phyloP scores from a whole-genome alignment of 2,113 vertebrate species.

The Prietella phreatophila region DNA sequence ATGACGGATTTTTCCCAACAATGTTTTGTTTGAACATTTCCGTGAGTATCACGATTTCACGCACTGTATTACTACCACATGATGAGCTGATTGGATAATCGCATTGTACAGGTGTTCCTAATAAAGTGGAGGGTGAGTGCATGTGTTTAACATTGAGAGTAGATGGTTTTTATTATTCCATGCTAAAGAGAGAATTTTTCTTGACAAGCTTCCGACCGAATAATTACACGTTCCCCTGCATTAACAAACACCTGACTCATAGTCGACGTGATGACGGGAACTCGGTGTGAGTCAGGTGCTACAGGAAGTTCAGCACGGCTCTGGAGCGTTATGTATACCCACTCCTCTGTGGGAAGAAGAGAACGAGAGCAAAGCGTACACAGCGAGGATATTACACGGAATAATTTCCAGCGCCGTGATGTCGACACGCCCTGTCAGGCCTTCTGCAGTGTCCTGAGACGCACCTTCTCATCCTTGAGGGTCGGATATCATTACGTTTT shows the following conservation, averaged over 20 bases:
- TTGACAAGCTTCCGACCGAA: background rate
- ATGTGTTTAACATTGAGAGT: background rate
- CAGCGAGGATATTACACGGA: background rate
- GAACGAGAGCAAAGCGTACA: background rate
- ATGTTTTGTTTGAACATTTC: background rate
- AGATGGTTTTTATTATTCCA: too few species aligned
- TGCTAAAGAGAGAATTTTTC: background rate
- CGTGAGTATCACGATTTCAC: background rate
- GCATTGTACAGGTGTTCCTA: background rate
- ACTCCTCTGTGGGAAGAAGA: background rate
- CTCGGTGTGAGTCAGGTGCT: background rate
- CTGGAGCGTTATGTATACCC: background rate
- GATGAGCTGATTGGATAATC: background rate
- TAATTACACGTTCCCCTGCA: background rate
- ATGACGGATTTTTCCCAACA: too few species aligned
- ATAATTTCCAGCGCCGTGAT: background rate
- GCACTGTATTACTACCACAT: background rate
- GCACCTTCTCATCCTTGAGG: background rate
- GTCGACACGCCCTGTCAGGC: background rate
- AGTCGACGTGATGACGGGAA: background rate
- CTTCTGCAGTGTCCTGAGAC: background rate
- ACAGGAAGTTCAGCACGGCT: background rate
- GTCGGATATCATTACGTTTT: background rate
- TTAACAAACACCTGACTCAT: constrained; percentile 28
- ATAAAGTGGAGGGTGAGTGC: background rate